These are phyloP conservation scores for Thamnophis sirtalis DNA, from an alignment of 2,113 vertebrate species.

Conservation along the genomic window DNA sequence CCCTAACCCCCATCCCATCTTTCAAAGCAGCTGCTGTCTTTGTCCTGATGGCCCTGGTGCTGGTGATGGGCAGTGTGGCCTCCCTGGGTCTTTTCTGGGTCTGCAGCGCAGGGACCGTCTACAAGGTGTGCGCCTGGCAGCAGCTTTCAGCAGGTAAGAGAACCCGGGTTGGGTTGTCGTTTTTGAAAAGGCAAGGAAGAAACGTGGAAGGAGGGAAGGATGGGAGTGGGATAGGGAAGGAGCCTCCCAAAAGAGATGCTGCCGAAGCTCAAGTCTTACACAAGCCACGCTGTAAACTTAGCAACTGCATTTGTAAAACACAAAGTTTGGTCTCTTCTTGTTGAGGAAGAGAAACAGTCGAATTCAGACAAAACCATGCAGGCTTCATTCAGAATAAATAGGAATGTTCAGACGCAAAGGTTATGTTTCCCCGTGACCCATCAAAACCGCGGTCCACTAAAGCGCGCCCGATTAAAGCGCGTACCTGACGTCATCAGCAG, in stretches of 20 bases:
- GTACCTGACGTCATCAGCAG: too few species aligned
- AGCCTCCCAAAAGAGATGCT: too few species aligned
- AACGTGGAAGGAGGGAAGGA: background rate
- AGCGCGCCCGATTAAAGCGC: too few species aligned
- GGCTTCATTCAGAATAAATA: background rate
- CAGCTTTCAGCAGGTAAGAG: conserved; percentile 77
- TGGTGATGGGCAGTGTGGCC: conserved; percentile 75
- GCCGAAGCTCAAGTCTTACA: background rate
- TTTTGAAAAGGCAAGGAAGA: background rate
- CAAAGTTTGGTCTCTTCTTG: background rate
- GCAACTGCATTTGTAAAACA: background rate
- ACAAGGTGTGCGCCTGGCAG: conserved; percentile 82
- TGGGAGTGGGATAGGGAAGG: background rate
- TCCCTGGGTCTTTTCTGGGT: conserved; percentile 77
- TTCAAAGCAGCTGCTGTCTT: conserved; percentile 78
- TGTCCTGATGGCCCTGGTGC: conserved; percentile 75
- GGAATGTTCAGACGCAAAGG: background rate
- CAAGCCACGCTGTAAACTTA: background rate
- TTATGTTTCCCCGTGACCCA: background rate
- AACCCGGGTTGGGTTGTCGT: background rate
- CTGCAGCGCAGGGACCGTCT: conserved; percentile 78
- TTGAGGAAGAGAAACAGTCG: background rate
- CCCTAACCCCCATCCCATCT: conserved; percentile 74
- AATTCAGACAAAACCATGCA: background rate
- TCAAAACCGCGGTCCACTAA: too few species aligned